These are phyloP conservation scores for Schizotus pectinicornis DNA, from an alignment of 2,888 invertebrate genomes.

Conservation along the genomic window DNA sequence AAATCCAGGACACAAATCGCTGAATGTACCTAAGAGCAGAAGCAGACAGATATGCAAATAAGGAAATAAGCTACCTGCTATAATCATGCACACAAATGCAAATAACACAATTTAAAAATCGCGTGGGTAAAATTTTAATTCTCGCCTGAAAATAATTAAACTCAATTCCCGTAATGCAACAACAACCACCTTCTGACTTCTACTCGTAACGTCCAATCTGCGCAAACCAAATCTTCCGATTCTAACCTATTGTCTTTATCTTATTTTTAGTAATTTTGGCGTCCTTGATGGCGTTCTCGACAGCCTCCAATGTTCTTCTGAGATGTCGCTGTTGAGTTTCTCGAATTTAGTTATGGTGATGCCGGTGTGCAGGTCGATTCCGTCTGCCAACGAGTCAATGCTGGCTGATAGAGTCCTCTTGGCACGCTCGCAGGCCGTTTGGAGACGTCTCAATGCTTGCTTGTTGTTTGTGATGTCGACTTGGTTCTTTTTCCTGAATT, in stretches of 20 bases:
- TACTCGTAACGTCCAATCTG: too few relatives aligned
- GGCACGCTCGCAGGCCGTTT: conserved; percentile 69
- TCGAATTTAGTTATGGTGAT: conserved; percentile 70
- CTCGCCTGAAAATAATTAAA: too few relatives aligned
- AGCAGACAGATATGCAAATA: too few relatives aligned
- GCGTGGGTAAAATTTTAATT: too few relatives aligned
- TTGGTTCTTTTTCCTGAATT: conserved; percentile 64
- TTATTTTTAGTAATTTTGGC: conserved; percentile 65
- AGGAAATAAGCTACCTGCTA: too few relatives aligned
- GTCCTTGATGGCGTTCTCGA: conserved; percentile 69
- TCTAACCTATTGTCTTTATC: conserved; percentile 23
- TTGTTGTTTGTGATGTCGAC: conserved; percentile 58
- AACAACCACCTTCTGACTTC: too few relatives aligned
- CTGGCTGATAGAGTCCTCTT: conserved; percentile 67
- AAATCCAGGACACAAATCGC: too few relatives aligned
- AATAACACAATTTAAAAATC: too few relatives aligned
- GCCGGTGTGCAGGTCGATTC: conserved; percentile 65
- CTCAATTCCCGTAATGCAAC: too few relatives aligned
- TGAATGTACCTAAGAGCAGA: too few relatives aligned
- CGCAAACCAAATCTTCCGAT: too few relatives aligned
- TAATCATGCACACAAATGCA: too few relatives aligned
- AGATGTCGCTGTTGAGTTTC: conserved; percentile 68
- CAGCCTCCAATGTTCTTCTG: conserved; percentile 67
- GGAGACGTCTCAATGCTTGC: conserved; percentile 65
- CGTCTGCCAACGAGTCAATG: conserved; percentile 66